Base-by-base conservation (phyloP, 2,888 invertebrate genomes). In the Callyntrura guangdongensis region DNA sequence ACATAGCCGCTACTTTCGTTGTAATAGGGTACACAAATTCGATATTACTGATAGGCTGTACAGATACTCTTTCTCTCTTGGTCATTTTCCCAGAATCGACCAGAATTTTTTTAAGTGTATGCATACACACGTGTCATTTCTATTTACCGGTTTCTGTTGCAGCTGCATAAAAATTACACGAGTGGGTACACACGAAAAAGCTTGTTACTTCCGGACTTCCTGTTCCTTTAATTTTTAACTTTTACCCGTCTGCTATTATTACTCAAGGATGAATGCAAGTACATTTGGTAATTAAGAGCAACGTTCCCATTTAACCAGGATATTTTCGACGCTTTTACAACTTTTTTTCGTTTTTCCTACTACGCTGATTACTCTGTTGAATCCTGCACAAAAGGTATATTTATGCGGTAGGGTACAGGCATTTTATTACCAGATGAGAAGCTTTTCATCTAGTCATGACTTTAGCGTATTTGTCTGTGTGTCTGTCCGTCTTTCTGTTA, bases 201-300 rank as follows among this genome's bases (percentile, higher is more conserved):
- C 12, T 27, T 77, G 53, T 49, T 14, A 53, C 77, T 77, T 77
- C 77, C 74, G 74, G 74, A 22, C 74, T 69, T 56, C 1, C 59
- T 59, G 1, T 59, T 17, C 22, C 56, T 56, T 56, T 36, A 36
- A 36, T 36, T 36, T 64, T 27, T 12, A 36, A 45, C 47, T 47
- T 47, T 49, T 8, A 9, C 74, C 61, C 12, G 47, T 74, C 69
- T 45, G 49, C 22, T 20, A 49, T 74, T 17, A 72, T n/a, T 47
- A 49, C 49, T 47, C 25, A 25, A n/a, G 53, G 11, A 25, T 77
- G 27, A n/a, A 14, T 53, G 74, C 22, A 56, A 77, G 53, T 25
- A 56, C 53, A 25, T 77, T 77, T 77, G 53, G 22, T 77, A 77
- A 77, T 77, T 77, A 77, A 53, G 77, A 77, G 22, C 77, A 53